Percentiles rank a stretch among this genome's conserved stretches.
Conservation (phyloP, 2,888 invertebrate species). For the Leptinotarsa rubiginosa region DNA sequence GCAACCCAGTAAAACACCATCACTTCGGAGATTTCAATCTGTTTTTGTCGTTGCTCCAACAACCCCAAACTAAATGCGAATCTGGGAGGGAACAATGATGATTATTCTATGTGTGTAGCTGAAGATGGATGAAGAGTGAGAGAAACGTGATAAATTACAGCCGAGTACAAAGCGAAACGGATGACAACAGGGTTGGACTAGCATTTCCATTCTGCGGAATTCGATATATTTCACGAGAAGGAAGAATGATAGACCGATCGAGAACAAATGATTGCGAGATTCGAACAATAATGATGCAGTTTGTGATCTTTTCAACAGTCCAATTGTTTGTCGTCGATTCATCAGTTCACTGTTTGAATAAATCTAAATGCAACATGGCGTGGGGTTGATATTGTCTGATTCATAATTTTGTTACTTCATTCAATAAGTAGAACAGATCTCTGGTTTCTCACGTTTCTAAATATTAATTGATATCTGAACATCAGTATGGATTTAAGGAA, state of each 20-base stretch:
- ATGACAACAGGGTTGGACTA: conserved; percentile 28
- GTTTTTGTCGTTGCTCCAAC: conserved; percentile 4
- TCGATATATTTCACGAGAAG: not conserved
- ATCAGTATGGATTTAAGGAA: too few species aligned
- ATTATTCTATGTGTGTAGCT: conserved; percentile 42
- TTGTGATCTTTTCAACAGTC: not conserved
- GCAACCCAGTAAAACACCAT: not conserved
- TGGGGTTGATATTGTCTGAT: not conserved
- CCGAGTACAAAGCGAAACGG: conserved; percentile 18
- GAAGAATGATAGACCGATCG: conserved; percentile 13
- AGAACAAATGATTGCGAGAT: conserved; percentile 19
- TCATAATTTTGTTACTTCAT: too few species aligned
- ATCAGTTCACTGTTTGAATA: not conserved
- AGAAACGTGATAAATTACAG: conserved; percentile 43
- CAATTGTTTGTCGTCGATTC: not conserved
- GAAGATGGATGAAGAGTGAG: conserved; percentile 50
- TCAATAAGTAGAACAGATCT: too few species aligned
- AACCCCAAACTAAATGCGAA: conserved; percentile 35
- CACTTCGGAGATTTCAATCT: conserved; percentile 8
- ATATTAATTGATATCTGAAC: too few species aligned
- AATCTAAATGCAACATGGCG: not conserved
- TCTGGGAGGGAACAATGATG: conserved; percentile 44
- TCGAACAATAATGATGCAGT: conserved; percentile 20
- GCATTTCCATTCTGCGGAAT: conserved; percentile 13
- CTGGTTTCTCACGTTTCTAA: too few species aligned